A percentile compares a stretch with the other conserved stretches of the same genome.
Evolutionary conservation across 2,797 vertebrate genomes (phyloP).

Genomic region (Pseudocheirus occidentalis): DNA sequence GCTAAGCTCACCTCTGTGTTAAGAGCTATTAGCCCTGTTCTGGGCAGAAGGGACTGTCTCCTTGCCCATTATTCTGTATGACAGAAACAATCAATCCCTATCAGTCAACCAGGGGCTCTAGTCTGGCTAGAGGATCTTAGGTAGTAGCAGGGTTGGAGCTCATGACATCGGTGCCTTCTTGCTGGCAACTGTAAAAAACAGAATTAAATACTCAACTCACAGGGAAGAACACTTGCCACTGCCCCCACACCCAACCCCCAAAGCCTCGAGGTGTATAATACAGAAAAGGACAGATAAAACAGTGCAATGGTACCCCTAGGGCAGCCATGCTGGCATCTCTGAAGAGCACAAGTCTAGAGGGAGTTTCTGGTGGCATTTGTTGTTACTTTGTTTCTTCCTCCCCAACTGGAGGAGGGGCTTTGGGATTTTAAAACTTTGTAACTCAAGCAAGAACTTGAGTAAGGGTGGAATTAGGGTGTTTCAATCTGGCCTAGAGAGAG

Average conservation of each 20-base stretch:
- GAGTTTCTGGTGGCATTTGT: not conserved
- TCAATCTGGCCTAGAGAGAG: not conserved
- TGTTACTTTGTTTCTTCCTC: not conserved
- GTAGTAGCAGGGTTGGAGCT: not conserved
- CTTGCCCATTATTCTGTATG: not conserved
- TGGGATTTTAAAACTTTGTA: not conserved
- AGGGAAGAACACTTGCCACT: not conserved
- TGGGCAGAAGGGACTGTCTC: not conserved
- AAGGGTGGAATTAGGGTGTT: not conserved
- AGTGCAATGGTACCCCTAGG: not conserved
- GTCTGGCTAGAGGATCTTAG: not conserved
- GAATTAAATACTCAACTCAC: not conserved
- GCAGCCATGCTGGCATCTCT: not conserved
- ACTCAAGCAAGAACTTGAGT: not conserved
- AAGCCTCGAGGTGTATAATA: not conserved
- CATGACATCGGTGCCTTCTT: not conserved
- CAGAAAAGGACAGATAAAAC: not conserved
- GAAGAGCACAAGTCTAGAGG: not conserved
- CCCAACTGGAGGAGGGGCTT: not conserved
- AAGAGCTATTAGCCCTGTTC: not conserved
- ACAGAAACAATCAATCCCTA: not conserved
- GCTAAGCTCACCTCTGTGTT: not conserved
- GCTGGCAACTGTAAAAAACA: not conserved
- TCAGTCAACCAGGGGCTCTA: not conserved
- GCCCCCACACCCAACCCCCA: not conserved